Evolutionary conservation across 2,113 vertebrate genomes (phyloP), one percentile per base, ranked within the genome.

Genomic region (Sylvietta virens): DNA sequence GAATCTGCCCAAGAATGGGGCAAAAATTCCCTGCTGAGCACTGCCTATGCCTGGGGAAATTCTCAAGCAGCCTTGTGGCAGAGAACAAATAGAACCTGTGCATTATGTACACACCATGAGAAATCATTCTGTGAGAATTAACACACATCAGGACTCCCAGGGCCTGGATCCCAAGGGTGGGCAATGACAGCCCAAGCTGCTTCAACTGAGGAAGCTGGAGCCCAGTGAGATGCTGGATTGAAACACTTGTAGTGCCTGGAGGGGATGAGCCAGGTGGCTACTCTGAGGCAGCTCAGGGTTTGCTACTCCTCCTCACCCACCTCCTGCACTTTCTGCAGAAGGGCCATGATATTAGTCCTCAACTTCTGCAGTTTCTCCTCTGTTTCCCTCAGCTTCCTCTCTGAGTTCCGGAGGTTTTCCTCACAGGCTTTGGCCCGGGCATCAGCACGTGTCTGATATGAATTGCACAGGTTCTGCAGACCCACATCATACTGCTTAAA

Each of bases 261-360:
- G 24, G 7, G 30, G 27, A 24, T 35, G 22, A 48, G 21, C 21
- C 30, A 67, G 30, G 20, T 6, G 20, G 57, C 56, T 78, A 33
- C 37, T 42, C 4, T 24, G 23, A 84, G 27, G 35, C 20, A 56
- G 61, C 20, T 93, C 62, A 53, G 10, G 11, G 44, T 73, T 57
- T 3, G 1, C 33, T 39, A 5, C 37, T 39, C 17, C 26, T 77
- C 69, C 31, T 95, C 81, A 95, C 98, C 81, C 94, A 99, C 99
- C 99, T 99, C 99, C 97, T 99, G 99, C 44, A 99, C 99, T 97
- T 99, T 99, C 95, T 99, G 99, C 44, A 99, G 97, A 57, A 99
- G 98, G 12, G 99, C 98, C 50, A 99, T 99, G 14, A 99, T 99
- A 96, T 99, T 99, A 56, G 99, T 99, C 90, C 99, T 98, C 81